phyloP scores from a whole-genome alignment of 2,888 invertebrate species.

The Dynastes hyllus region DNA sequence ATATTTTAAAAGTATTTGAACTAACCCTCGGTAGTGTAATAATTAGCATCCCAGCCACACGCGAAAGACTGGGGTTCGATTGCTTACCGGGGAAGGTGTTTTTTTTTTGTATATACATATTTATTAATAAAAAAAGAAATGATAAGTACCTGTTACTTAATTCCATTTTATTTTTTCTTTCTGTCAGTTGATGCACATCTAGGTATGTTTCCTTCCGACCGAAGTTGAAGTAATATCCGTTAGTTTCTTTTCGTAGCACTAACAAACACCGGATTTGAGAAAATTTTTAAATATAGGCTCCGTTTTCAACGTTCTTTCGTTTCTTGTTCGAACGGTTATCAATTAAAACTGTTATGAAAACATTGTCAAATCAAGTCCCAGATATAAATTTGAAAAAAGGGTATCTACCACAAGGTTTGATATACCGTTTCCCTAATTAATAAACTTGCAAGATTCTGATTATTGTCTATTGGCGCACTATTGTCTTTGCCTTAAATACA shows the following conservation, averaged over 20 bases:
- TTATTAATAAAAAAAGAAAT: neutral
- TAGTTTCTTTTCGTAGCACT: slow-evolving; percentile 35
- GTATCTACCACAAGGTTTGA: neutral
- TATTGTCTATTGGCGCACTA: slow-evolving; percentile 10
- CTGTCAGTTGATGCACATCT: neutral
- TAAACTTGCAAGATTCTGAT: neutral
- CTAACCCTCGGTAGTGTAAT: no score
- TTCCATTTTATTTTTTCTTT: slow-evolving; percentile 35
- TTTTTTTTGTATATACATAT: slow-evolving; percentile 44
- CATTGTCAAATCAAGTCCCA: neutral
- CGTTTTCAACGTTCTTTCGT: slow-evolving; percentile 11
- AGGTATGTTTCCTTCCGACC: slow-evolving; percentile 14
- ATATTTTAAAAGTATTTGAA: no score
- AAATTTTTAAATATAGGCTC: slow-evolving; percentile 30
- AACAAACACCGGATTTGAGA: slow-evolving; percentile 41
- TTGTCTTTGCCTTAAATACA: slow-evolving; percentile 3
- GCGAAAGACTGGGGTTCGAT: slow-evolving; percentile 58
- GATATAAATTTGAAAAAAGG: neutral
- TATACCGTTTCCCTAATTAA: neutral
- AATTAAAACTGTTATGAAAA: neutral
- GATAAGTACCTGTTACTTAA: slow-evolving; percentile 33
- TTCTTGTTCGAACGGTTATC: slow-evolving; percentile 11
- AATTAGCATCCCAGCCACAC: no score
- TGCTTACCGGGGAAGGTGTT: slow-evolving; percentile 57
- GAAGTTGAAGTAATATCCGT: slow-evolving; percentile 47